Evolutionary conservation across 2,888 invertebrate genomes (phyloP), one percentile per base, ranked within the genome.

Genomic region (Trisateles emortualis): DNA sequence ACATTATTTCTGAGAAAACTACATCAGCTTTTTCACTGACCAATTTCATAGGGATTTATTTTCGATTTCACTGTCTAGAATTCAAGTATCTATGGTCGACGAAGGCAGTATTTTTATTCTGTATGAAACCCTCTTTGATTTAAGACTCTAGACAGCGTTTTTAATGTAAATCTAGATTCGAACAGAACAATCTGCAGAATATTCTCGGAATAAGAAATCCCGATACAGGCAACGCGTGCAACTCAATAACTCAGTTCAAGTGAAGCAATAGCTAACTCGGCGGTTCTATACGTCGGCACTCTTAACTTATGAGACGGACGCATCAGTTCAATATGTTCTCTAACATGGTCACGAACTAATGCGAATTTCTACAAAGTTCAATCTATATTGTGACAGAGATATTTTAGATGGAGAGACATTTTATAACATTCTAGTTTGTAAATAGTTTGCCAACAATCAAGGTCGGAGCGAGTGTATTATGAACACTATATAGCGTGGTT

Each of bases 251-350:
- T 72, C 68, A 72, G 24, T 64, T 51, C 59, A 61, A 67, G 64
- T 65, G 66, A 50, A 69, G 72, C 65, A 68, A 74, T 75, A 59
- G 74, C 64, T 64, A 63, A 65, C 65, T 65, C 64, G 47, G 58
- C 67, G 59, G 74, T 74, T 70, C 62, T 49, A 50, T 62, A 62
- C 57, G 49, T 60, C 60, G 44, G 49, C 49, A 47, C 58, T 40
- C 35, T 38, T 71, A 76, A 76, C 66, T 74, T 75, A 71, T 70
- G 75, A 72, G 68, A 72, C 69, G 65, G 57, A 60, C 68, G 68
- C 66, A 63, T 68, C 63, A 75, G 64, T 60, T 30, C 54, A 64
- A 64, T 5, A 14, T 64, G 61, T 64, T 71, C 55, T 58, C 58
- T 56, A 56, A 56, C 49, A 48, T 39, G 44, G 47, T 24, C 67